Evolutionary conservation across 2,888 invertebrate species (phyloP).

Genomic region (Euproctis similis): DNA sequence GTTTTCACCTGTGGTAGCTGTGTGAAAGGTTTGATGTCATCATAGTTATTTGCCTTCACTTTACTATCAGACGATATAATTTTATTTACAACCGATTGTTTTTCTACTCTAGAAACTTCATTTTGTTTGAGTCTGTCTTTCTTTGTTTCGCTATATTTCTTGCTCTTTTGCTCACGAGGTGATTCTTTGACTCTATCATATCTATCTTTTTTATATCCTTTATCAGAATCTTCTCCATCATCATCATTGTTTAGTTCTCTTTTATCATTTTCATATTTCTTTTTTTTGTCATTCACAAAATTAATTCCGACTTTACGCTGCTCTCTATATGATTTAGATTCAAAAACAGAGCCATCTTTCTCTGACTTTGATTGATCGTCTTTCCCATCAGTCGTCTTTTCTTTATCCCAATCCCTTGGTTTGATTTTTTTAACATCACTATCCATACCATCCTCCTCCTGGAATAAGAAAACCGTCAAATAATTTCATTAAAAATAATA

Average conservation of each 20-base stretch:
- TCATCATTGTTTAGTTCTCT: constrained; percentile 65
- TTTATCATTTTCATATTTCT: constrained; percentile 59
- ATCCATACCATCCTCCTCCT: constrained; percentile 64
- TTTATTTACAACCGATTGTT: constrained; percentile 53
- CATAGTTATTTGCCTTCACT: constrained; percentile 48
- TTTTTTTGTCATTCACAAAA: constrained; percentile 59
- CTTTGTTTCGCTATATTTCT: constrained; percentile 68
- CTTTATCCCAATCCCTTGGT: constrained; percentile 65
- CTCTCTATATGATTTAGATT: constrained; percentile 61
- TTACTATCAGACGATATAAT: constrained; percentile 52
- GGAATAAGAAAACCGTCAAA: constrained; percentile 14
- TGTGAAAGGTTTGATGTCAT: constrained; percentile 70
- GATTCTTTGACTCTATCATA: constrained; percentile 62
- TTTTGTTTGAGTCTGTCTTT: constrained; percentile 58
- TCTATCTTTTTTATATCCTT: constrained; percentile 50
- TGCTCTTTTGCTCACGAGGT: constrained; percentile 61
- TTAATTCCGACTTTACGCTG: constrained; percentile 50
- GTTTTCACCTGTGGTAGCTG: constrained; percentile 69
- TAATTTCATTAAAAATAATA: too few relatives aligned
- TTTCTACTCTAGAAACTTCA: constrained; percentile 53
- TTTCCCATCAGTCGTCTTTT: constrained; percentile 45
- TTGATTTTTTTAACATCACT: constrained; percentile 67
- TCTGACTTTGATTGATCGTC: constrained; percentile 50
- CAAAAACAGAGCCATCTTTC: constrained; percentile 54
- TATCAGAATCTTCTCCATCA: constrained; percentile 52